These are phyloP conservation scores for Tragelaphus buxtoni DNA, from an alignment of 2,113 vertebrate genomes.

Conservation along the genomic window DNA sequence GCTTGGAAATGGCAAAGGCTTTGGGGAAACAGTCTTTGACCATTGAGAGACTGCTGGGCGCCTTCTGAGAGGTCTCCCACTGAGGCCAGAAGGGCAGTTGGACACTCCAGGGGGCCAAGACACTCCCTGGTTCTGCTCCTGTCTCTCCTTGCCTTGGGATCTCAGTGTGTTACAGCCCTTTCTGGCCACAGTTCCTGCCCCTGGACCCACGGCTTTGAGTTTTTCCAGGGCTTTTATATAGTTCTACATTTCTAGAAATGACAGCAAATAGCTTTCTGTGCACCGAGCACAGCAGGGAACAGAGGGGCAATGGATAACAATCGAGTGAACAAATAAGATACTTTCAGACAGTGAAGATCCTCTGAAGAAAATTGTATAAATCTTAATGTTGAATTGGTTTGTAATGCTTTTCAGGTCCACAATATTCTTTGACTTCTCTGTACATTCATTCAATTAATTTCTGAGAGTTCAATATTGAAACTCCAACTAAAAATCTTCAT, in stretches of 20 bases:
- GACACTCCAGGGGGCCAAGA: not conserved
- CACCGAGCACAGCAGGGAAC: not conserved
- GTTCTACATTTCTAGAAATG: not conserved
- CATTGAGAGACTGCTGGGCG: rapidly evolving
- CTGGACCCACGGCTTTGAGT: not conserved
- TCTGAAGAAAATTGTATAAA: not conserved
- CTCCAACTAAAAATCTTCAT: not conserved
- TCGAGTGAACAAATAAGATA: not conserved
- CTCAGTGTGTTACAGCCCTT: too few relatives aligned
- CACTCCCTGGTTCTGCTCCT: not conserved
- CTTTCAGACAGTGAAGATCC: not conserved
- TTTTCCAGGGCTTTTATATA: not conserved
- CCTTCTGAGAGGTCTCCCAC: not conserved
- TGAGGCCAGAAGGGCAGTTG: rapidly evolving
- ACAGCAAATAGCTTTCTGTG: not conserved
- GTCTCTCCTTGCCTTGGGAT: not conserved
- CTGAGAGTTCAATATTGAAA: not conserved
- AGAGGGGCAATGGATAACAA: not conserved
- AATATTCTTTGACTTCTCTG: not conserved
- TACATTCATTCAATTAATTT: not conserved
- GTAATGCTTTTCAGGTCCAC: not conserved
- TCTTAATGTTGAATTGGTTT: not conserved
- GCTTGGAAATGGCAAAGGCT: not conserved
- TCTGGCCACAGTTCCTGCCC: not conserved
- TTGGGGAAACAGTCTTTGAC: not conserved